Evolutionary conservation across 1,140 invertebrate genomes (phyloP), one percentile per base, ranked within the genome.

Genomic region (Patella vulgata): DNA sequence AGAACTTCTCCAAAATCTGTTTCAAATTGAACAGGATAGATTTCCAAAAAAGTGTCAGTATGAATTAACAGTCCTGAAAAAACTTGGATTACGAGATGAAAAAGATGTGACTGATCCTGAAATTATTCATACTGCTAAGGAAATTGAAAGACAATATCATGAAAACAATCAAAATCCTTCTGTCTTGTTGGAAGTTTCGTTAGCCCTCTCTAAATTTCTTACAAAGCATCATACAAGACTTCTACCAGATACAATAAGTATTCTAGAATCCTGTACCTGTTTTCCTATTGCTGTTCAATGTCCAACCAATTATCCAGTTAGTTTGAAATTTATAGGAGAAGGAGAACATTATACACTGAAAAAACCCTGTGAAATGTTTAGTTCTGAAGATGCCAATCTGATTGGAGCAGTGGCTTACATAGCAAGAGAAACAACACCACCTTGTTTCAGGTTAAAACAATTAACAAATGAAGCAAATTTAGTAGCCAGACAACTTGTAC

Each of bases 31-130:
- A 58, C 43, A 68, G 33, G 51, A 59, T 31, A 39, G 21, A 47
- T 68, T 68, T 30, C 68, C 68, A 36, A 44, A 12, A 39, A 51
- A 47, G 4, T 14, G 36, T 30, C 28, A 43, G 42, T 30, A 61
- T 9, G 44, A 44, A n/a, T 28, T 54, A 31, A 25, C n/a, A 14
- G 52, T 27, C 21, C 33, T 62, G 39, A 43, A 36, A 51, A 40
- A 44, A 42, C 21, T 59, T 21, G 58, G 59, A 42, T 59, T 64
- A 8, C 36, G 51, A 46, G 31, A 2, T 33, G 61, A 33, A 19
- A 43, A 46, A 1, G 59, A 57, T 12, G 43, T 68, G 8, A 47
- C 17, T 36, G 44, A 27, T 33, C 8, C 19, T 9, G 68, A 66
- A 56, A 9, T 65, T 12, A 21, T 55, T 36, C 21, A 30, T 27